These are phyloP conservation scores for Eurosta solidaginis DNA, from an alignment of 1,140 invertebrate genomes.

Conservation along the genomic window DNA sequence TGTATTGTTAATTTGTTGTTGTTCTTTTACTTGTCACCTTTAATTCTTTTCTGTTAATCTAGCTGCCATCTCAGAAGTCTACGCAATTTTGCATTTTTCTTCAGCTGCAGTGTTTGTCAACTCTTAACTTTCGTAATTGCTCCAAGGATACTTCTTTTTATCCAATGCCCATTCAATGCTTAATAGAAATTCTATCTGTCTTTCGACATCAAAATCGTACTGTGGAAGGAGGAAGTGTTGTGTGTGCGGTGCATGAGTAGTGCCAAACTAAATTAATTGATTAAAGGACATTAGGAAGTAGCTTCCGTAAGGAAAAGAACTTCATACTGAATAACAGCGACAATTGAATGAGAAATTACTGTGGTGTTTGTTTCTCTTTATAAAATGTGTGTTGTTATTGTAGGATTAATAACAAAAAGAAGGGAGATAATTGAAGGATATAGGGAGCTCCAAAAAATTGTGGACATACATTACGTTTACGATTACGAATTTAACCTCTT, in stretches of 20 bases:
- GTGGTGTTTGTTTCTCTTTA: neutral
- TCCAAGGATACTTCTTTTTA: neutral
- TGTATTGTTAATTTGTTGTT: neutral
- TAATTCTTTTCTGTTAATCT: slow-evolving; percentile 12
- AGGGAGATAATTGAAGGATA: too few relatives aligned
- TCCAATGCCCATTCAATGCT: neutral
- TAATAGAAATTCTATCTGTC: neutral
- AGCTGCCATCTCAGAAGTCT: neutral
- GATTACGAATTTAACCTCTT: too few relatives aligned
- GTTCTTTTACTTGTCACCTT: slow-evolving; percentile 16
- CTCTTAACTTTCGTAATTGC: neutral
- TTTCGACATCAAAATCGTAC: neutral
- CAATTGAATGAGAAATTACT: neutral
- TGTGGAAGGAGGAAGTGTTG: neutral
- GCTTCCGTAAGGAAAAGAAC: neutral
- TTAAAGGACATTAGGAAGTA: slow-evolving; percentile 9
- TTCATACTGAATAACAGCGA: neutral
- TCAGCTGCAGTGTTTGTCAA: neutral
- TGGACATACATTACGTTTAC: too few relatives aligned
- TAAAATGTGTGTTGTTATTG: too few relatives aligned
- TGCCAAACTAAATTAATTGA: slow-evolving; percentile 27
- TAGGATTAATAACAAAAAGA: too few relatives aligned
- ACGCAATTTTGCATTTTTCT: neutral
- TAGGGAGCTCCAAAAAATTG: too few relatives aligned
- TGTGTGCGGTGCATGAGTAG: neutral